Conservation (phyloP, 2,797 vertebrate species). For the Mallotus villosus region DNA sequence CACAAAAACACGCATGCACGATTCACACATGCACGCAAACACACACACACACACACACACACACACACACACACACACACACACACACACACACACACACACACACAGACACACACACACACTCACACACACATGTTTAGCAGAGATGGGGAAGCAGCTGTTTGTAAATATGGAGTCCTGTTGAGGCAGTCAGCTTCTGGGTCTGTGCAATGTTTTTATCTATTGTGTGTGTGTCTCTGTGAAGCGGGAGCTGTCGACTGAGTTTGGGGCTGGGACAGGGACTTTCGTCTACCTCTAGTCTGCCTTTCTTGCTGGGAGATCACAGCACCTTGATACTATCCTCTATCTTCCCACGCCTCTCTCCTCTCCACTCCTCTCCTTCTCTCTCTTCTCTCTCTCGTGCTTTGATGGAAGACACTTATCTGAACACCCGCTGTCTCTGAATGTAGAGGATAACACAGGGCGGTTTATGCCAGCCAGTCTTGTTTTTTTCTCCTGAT, state of each 20-base stretch:
- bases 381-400: background rate
- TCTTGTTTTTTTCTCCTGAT: conserved; percentile 26
- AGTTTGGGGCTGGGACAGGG: conserved; percentile 46
- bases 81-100: conserved; percentile 20
- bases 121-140: conserved; percentile 15
- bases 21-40: conserved; percentile 18
- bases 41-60: conserved; percentile 20
- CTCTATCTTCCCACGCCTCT: conserved; percentile 5
- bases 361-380: conserved; percentile 18
- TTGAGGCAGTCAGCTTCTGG: conserved; percentile 58
- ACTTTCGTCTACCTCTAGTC: conserved; percentile 50
- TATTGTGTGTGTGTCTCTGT: conserved; percentile 70
- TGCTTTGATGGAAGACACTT: conserved; percentile 51
- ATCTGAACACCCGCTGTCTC: conserved; percentile 41
- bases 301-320: conserved; percentile 51
- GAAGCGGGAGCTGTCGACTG: conserved; percentile 24
- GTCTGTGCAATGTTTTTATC: conserved; percentile 74
- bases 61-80: conserved; percentile 21
- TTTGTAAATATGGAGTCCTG: conserved; percentile 85
- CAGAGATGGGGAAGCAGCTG: conserved; percentile 65
- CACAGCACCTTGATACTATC: conserved; percentile 54
- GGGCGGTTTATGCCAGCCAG: conserved; percentile 9
- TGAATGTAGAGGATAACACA: conserved; percentile 41
- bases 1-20: conserved; percentile 12
- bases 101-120: conserved; percentile 24